A percentile compares a stretch with the other conserved stretches of the same genome.
Evolutionary conservation across 2,113 vertebrate genomes (phyloP).

Genomic region (Paratilapia polleni): DNA sequence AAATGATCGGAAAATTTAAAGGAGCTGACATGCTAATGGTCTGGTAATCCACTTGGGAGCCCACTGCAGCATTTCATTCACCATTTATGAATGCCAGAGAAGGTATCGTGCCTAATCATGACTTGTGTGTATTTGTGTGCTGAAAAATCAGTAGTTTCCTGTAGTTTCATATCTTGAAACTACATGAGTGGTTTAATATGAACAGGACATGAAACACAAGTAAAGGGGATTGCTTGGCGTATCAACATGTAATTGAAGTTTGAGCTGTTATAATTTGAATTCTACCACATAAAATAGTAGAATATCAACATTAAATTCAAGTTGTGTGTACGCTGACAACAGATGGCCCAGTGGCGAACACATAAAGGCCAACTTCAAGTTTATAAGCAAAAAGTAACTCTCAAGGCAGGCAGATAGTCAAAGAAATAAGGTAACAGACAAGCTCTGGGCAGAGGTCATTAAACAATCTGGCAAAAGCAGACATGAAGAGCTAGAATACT

Average conservation of each 20-base stretch:
- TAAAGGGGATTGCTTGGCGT: neutral
- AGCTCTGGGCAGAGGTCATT: neutral
- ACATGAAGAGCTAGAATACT: neutral
- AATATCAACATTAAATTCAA: too few species aligned
- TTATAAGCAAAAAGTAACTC: neutral
- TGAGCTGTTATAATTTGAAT: neutral
- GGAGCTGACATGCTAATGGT: slow-evolving; percentile 51
- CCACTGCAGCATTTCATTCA: slow-evolving; percentile 24
- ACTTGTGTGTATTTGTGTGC: slow-evolving; percentile 43
- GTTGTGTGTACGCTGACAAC: too few species aligned
- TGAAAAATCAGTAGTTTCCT: neutral
- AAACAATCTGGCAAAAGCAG: neutral
- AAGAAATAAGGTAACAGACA: neutral
- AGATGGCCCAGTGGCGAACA: too few species aligned
- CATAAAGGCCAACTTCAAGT: too few species aligned
- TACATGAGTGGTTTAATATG: neutral
- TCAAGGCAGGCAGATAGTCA: neutral
- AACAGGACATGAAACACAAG: neutral
- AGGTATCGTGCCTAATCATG: slow-evolving; percentile 30
- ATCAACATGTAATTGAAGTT: neutral
- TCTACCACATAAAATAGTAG: too few species aligned
- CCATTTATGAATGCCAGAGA: slow-evolving; percentile 38
- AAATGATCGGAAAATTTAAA: slow-evolving; percentile 41
- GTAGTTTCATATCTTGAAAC: neutral
- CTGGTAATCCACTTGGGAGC: slow-evolving; percentile 37